These are phyloP conservation scores for Chrysogorgia sp. DNA, from an alignment of 92 coral and sea anemone genomes.

Conservation along the genomic window DNA sequence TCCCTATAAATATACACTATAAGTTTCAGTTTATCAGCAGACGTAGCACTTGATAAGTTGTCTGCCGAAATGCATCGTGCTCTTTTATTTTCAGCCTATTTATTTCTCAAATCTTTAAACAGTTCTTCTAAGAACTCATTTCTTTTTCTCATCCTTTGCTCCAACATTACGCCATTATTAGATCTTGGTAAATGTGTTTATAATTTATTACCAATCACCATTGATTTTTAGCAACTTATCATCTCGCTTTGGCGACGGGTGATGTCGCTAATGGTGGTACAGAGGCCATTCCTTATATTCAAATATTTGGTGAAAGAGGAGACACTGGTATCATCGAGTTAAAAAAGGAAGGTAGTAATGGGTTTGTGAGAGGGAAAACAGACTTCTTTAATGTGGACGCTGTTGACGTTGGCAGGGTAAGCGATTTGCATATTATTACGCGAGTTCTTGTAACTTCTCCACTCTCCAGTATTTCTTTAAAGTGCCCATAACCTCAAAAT, in stretches of 20 bases:
- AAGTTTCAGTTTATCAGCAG: too few species aligned
- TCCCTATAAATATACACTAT: too few species aligned
- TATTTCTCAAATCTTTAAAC: too few species aligned
- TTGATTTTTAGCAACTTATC: slow-evolving; percentile 70
- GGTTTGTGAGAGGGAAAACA: slow-evolving; percentile 93
- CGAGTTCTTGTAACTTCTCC: not conserved
- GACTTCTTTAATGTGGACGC: slow-evolving; percentile 96
- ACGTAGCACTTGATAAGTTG: too few species aligned
- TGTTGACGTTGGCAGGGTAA: slow-evolving; percentile 91
- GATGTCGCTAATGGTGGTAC: slow-evolving; percentile 85
- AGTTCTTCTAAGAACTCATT: too few species aligned
- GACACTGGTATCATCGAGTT: slow-evolving; percentile 88
- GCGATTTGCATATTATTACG: not conserved
- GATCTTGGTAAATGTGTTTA: not conserved
- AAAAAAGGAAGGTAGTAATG: slow-evolving; percentile 79
- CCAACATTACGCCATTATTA: too few species aligned
- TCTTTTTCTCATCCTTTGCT: too few species aligned
- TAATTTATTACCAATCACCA: too few species aligned
- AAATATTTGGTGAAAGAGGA: slow-evolving; percentile 90
- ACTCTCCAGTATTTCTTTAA: not conserved
- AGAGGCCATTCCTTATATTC: slow-evolving; percentile 84
- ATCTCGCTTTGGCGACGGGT: slow-evolving; percentile 90
- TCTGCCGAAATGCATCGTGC: too few species aligned
- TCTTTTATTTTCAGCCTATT: too few species aligned
- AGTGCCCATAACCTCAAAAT: too few species aligned